These are phyloP conservation scores for Saccostrea echinata DNA, from an alignment of 1,140 invertebrate genomes.

Conservation along the genomic window DNA sequence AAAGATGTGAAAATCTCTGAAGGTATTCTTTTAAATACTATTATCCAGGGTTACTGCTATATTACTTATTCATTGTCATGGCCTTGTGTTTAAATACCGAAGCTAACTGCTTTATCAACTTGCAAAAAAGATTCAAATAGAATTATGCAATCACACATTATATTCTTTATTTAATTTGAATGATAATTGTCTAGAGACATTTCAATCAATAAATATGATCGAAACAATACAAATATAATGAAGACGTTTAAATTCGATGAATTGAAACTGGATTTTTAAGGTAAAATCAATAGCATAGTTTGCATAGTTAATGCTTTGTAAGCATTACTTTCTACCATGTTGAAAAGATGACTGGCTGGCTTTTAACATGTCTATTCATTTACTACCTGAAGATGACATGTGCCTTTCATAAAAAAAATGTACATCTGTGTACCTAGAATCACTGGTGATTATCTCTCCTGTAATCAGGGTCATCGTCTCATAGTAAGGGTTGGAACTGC, in stretches of 20 bases:
- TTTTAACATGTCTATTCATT: not conserved
- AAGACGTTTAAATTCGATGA: not conserved
- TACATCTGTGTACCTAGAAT: slow-evolving; percentile 67
- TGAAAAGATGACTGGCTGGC: not conserved
- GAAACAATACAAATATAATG: not conserved
- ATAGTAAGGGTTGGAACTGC: slow-evolving; percentile 75
- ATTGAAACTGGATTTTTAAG: not conserved
- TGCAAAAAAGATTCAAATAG: not conserved
- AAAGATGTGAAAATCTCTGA: not conserved
- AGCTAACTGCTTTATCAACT: not conserved
- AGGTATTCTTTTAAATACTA: not conserved
- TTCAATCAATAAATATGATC: not conserved
- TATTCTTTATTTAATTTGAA: not conserved
- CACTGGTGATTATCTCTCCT: slow-evolving; percentile 73
- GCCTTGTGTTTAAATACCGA: not conserved
- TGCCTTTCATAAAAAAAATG: not conserved
- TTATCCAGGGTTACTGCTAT: not conserved
- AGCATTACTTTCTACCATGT: not conserved
- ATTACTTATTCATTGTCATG: not conserved
- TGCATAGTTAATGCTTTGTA: not conserved
- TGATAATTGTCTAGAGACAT: not conserved
- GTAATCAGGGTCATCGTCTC: slow-evolving; percentile 76
- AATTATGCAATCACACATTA: not conserved
- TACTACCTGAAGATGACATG: no score
- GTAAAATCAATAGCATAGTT: not conserved